These are phyloP conservation scores for Sebastes taczanowskii DNA, from an alignment of 2,797 vertebrate species.

Conservation along the genomic window DNA sequence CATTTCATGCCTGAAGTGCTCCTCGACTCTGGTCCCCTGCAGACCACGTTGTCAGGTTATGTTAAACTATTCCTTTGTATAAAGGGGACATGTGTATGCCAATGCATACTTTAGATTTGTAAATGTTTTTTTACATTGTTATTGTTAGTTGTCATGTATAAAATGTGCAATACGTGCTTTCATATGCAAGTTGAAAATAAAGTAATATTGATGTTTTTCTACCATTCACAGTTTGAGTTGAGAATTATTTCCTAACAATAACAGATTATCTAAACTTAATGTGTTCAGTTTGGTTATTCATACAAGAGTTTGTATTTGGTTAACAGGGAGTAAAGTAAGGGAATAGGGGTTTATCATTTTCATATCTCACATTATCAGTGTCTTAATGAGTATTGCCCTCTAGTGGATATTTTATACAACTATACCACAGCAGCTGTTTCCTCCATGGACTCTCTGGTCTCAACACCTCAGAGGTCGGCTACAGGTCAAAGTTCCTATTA, in stretches of 20 bases:
- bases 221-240: not conserved
- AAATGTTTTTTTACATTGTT: slow-evolving; percentile 36
- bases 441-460: not conserved
- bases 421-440: not conserved
- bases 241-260: not conserved
- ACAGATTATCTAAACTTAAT: not conserved
- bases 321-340: not conserved
- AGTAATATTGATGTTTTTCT: slow-evolving; percentile 2
- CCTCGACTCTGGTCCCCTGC: slow-evolving; percentile 19
- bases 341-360: not conserved
- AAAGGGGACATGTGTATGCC: slow-evolving; percentile 72
- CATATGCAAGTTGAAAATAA: slow-evolving; percentile 38
- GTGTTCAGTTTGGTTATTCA: not conserved
- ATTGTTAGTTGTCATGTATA: not conserved
- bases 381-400: slow-evolving; percentile 14
- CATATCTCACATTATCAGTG: too few relatives aligned
- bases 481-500: not conserved
- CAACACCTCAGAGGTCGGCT: not conserved
- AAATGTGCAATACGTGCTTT: slow-evolving; percentile 30
- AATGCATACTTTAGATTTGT: slow-evolving; percentile 59
- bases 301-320: not conserved
- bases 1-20: slow-evolving; percentile 53
- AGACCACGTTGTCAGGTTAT: slow-evolving; percentile 31
- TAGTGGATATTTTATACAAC: slow-evolving; percentile 8
- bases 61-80: slow-evolving; percentile 68